Base-by-base conservation (phyloP, 2,113 vertebrate species). In the Poeciliopsis occidentalis region DNA sequence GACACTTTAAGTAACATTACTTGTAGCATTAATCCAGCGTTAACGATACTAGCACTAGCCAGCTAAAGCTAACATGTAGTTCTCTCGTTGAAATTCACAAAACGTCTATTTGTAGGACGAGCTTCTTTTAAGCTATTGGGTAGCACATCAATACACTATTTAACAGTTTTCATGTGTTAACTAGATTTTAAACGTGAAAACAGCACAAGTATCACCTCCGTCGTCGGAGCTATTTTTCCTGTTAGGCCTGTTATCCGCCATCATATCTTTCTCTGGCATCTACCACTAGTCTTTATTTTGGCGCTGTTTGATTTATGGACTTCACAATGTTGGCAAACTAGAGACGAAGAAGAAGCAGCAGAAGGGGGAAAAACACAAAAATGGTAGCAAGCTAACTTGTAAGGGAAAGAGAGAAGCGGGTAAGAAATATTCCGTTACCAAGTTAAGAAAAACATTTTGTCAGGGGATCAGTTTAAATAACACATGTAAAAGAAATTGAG, bases 121-220 rank as follows among this genome's bases (percentile, higher is more conserved):
- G 15, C 0, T 24, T 6, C 12, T 44, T 67, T 71, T 44, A n/a
- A 24, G 22, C 24, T 1, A 4, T 37, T 8, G 64, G 0, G 34
- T 22, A 51, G 4, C 0, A 60, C 26, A 64, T 10, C 0, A 17
- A 30, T 1, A 13, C 26, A 69, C 60, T 6, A 0, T 4, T 24
- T 31, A 24, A 67, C 10, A 44, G 7, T 12, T 41, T 8, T 0
- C 32, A 13, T 26, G 15, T 64, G 68, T 1, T 57, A 57, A 47
- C 26, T 31, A 69, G 10, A 26, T 67, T 44, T 75, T 67, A 82
- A 13, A 61, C 2, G 30, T n/a, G 60, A 64, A 85, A 93, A 88
- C 73, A 70, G 87, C 80, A 83, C 73, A 89, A 83, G 90, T 94
- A 92, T 94, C 93, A 95, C 94, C 94, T 95, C 93, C 88, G 73